phyloP scores from a whole-genome alignment of 2,797 vertebrate species.

The Threskiornis aethiopicus region DNA sequence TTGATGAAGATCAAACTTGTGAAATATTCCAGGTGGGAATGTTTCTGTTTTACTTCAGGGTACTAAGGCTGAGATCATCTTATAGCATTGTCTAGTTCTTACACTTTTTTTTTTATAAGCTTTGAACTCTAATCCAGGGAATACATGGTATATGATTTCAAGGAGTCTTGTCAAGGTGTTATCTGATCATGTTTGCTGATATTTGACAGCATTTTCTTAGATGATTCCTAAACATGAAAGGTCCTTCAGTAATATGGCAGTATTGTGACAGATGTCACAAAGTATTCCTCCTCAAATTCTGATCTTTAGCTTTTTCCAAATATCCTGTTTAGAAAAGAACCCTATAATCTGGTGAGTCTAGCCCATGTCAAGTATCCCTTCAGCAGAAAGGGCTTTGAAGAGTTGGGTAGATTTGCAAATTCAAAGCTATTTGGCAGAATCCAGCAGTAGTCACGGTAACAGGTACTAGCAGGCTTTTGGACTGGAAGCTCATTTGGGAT shows the following conservation, averaged over 20 bases:
- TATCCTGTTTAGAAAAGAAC: background rate
- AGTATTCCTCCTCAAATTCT: background rate
- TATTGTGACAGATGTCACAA: background rate
- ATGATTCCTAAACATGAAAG: background rate
- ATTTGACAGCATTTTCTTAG: background rate
- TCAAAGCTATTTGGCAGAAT: background rate
- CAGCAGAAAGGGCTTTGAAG: background rate
- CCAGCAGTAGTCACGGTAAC: background rate
- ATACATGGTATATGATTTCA: background rate
- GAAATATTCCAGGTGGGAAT: background rate
- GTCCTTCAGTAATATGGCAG: background rate
- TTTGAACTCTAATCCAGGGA: background rate
- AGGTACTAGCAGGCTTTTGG: background rate
- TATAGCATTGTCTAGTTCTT: rapidly evolving
- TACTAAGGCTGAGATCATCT: background rate
- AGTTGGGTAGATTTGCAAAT: background rate
- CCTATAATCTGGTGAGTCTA: background rate
- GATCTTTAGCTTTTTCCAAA: background rate
- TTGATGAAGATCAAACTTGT: background rate
- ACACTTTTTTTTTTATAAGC: background rate
- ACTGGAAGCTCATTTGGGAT: background rate
- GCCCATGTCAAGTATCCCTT: background rate
- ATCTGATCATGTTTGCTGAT: background rate
- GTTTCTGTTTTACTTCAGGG: background rate
- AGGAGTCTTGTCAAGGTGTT: background rate